Evolutionary conservation across 2,797 vertebrate genomes (phyloP).

Genomic region (Characodon lateralis): DNA sequence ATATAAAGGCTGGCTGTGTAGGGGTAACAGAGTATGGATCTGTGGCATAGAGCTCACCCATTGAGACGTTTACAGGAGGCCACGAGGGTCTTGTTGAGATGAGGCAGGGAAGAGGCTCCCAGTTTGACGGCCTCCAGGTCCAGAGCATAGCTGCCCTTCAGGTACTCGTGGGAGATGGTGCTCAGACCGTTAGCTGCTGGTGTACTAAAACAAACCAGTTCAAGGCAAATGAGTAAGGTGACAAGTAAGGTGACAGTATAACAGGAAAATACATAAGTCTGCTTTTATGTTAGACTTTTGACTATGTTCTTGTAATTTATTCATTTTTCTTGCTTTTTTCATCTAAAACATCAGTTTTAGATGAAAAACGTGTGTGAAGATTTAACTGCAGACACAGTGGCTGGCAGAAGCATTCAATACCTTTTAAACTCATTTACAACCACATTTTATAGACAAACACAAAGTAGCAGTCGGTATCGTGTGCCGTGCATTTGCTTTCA

Average conservation of each 20-base stretch:
- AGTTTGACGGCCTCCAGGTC: constrained; percentile 93
- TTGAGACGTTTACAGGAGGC: constrained; percentile 92
- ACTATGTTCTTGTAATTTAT: background rate
- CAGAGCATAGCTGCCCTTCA: constrained; percentile 93
- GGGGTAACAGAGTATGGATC: background rate
- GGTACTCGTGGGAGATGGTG: constrained; percentile 93
- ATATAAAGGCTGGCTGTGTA: background rate
- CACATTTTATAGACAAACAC: background rate
- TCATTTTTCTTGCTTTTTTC: too few relatives aligned
- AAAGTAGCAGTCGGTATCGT: too few relatives aligned
- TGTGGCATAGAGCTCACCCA: constrained; percentile 77
- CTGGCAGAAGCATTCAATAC: background rate
- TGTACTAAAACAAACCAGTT: constrained; percentile 47
- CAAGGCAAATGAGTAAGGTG: background rate
- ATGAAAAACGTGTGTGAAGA: background rate
- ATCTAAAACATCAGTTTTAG: too few relatives aligned
- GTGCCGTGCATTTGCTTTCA: too few relatives aligned
- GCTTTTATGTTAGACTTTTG: too few relatives aligned
- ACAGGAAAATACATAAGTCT: too few relatives aligned
- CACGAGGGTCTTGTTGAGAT: constrained; percentile 92
- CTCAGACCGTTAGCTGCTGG: constrained; percentile 88
- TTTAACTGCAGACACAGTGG: background rate
- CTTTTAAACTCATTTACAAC: background rate
- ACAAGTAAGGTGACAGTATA: background rate
- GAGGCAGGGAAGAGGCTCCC: constrained; percentile 88